Percentiles rank a stretch among this genome's conserved stretches.
phyloP scores from a whole-genome alignment of 2,797 vertebrate genomes.

The Melanotaenia nigrans region DNA sequence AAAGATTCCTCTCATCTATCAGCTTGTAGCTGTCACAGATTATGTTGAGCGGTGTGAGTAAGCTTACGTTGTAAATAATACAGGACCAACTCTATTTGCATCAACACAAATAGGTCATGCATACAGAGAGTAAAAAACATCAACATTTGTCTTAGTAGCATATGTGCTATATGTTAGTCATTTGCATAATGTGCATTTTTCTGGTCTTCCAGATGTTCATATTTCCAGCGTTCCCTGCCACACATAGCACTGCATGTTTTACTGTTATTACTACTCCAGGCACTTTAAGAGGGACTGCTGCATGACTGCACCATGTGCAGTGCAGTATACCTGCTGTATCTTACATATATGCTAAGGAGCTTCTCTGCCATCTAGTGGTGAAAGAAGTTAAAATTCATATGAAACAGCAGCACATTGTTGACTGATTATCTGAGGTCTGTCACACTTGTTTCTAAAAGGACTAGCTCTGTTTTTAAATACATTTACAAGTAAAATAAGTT shows the following conservation, averaged over 20 bases:
- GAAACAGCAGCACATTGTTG: background rate
- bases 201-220: slow-evolving; percentile 58
- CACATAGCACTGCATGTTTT: slow-evolving; percentile 33
- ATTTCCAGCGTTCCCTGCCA: slow-evolving; percentile 14
- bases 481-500: background rate
- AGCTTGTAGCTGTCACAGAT: too few relatives aligned
- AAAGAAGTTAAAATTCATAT: background rate
- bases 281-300: slow-evolving; percentile 50
- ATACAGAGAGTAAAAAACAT: slow-evolving; percentile 17
- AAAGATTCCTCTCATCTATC: too few relatives aligned
- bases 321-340: slow-evolving; percentile 22
- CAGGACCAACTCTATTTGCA: slow-evolving; percentile 44
- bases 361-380: slow-evolving; percentile 63
- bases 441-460: background rate
- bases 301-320: slow-evolving; percentile 66
- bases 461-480: background rate
- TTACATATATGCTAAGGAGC: background rate
- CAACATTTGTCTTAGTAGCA: slow-evolving; percentile 47
- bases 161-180: slow-evolving; percentile 26
- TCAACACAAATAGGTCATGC: slow-evolving; percentile 35
- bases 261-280: slow-evolving; percentile 33
- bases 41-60: slow-evolving; percentile 10
- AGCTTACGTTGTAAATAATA: slow-evolving; percentile 33
- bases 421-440: background rate
- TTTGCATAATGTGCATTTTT: slow-evolving; percentile 29